Percentiles rank a stretch among this genome's conserved stretches.
phyloP scores from a whole-genome alignment of 2,888 invertebrate genomes.

The Phlogophora meticulosa region DNA sequence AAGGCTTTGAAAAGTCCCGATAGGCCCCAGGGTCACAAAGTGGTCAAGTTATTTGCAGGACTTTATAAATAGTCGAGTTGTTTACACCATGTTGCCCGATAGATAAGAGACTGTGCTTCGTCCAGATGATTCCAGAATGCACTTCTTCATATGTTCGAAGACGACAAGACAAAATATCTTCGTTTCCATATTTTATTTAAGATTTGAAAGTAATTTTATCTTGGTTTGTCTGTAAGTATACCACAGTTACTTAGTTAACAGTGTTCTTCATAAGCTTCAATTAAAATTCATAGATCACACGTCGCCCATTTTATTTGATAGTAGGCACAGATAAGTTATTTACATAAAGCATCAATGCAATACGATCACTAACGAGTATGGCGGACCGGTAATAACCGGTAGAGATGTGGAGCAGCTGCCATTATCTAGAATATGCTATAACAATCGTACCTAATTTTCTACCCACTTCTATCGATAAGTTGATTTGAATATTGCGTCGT shows the following conservation, averaged over 20 bases:
- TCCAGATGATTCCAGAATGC: slow-evolving; percentile 70
- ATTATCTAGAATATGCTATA: slow-evolving; percentile 73
- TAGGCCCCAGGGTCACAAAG: slow-evolving; percentile 67
- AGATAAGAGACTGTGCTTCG: slow-evolving; percentile 71
- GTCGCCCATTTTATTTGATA: slow-evolving; percentile 24
- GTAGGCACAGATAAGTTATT: slow-evolving; percentile 40
- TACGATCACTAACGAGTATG: slow-evolving; percentile 72
- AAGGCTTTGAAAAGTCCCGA: slow-evolving; percentile 70
- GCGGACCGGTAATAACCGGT: slow-evolving; percentile 81
- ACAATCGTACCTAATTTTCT: slow-evolving; percentile 36
- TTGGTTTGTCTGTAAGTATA: background rate
- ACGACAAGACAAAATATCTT: background rate
- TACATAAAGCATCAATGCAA: slow-evolving; percentile 65
- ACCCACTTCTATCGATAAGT: slow-evolving; percentile 24
- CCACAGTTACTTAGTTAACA: background rate
- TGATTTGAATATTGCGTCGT: slow-evolving; percentile 2
- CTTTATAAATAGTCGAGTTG: slow-evolving; percentile 78
- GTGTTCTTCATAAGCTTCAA: slow-evolving; percentile 12
- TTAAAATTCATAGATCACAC: slow-evolving; percentile 22
- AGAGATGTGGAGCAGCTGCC: slow-evolving; percentile 82
- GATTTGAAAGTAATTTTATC: background rate
- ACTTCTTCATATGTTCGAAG: slow-evolving; percentile 24
- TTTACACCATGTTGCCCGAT: slow-evolving; percentile 74
- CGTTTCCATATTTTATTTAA: background rate
- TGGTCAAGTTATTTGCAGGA: slow-evolving; percentile 72